These are phyloP conservation scores for Nephrotoma flavescens DNA, from an alignment of 2,888 invertebrate genomes.

Conservation along the genomic window DNA sequence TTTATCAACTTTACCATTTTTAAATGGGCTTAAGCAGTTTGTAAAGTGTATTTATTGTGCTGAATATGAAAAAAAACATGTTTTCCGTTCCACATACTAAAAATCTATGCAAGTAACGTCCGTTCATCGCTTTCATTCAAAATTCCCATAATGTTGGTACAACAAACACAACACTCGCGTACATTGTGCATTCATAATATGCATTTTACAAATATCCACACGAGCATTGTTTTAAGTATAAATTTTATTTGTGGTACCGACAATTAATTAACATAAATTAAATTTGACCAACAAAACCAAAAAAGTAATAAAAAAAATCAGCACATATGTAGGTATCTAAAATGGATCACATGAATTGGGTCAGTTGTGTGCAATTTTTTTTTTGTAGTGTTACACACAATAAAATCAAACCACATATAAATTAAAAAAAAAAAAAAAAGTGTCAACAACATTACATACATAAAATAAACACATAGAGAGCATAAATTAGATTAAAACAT, in stretches of 20 bases:
- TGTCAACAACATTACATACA: not conserved
- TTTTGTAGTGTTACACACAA: not conserved
- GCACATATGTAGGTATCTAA: not conserved
- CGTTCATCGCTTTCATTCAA: too few species aligned
- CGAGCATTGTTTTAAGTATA: not conserved
- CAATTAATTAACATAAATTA: not conserved
- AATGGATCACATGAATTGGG: not conserved
- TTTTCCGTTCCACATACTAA: too few species aligned
- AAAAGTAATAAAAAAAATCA: not conserved
- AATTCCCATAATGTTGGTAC: not conserved
- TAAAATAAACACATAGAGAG: not conserved
- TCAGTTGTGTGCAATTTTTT: not conserved
- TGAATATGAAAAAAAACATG: too few species aligned
- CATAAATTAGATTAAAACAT: not conserved
- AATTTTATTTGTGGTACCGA: not conserved
- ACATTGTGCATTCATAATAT: not conserved
- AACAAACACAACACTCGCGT: not conserved
- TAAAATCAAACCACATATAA: not conserved
- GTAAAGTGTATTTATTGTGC: too few species aligned
- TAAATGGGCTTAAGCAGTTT: too few species aligned
- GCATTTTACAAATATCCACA: not conserved
- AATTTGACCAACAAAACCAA: not conserved
- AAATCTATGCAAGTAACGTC: too few species aligned
- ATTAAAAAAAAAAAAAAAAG: not conserved
- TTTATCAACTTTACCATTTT: too few species aligned